phyloP scores from a whole-genome alignment of 2,888 invertebrate genomes.

The Lottia gigantea region DNA sequence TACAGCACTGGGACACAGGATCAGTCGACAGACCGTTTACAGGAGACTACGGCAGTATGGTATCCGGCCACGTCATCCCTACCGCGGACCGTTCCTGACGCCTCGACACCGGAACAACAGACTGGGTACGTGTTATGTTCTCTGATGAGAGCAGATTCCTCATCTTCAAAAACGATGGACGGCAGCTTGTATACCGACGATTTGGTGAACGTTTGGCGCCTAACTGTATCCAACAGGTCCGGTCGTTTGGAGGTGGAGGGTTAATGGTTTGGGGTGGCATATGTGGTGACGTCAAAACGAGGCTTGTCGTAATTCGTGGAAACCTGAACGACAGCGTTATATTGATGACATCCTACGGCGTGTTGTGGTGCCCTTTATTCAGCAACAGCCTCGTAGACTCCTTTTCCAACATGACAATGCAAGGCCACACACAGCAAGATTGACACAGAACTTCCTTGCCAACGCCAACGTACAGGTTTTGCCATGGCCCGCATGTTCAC shows the following conservation, averaged over 20 bases:
- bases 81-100: background rate
- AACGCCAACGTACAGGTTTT: background rate
- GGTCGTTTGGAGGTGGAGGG: slow-evolving; percentile 4
- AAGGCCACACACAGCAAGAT: background rate
- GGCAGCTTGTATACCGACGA: too few relatives aligned
- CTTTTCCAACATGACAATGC: background rate
- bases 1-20: background rate
- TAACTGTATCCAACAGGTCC: background rate
- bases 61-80: slow-evolving; percentile 1
- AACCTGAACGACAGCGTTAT: slow-evolving; percentile 7
- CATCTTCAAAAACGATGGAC: too few relatives aligned
- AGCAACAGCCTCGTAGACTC: background rate
- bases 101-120: background rate
- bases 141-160: slow-evolving; percentile 1
- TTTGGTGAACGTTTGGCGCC: too few relatives aligned
- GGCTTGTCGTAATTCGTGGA: slow-evolving; percentile 1
- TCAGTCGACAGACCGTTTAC: background rate
- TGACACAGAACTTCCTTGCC: background rate
- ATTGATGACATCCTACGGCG: background rate
- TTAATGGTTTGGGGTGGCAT: slow-evolving; percentile 5
- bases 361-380: background rate
- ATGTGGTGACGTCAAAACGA: slow-evolving; percentile 7
- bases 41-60: slow-evolving; percentile 3
- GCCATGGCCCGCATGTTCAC: slow-evolving; percentile 11
- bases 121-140: background rate